Base-by-base conservation (phyloP, 2,888 invertebrate species). In the Trimorus sp. region DNA sequence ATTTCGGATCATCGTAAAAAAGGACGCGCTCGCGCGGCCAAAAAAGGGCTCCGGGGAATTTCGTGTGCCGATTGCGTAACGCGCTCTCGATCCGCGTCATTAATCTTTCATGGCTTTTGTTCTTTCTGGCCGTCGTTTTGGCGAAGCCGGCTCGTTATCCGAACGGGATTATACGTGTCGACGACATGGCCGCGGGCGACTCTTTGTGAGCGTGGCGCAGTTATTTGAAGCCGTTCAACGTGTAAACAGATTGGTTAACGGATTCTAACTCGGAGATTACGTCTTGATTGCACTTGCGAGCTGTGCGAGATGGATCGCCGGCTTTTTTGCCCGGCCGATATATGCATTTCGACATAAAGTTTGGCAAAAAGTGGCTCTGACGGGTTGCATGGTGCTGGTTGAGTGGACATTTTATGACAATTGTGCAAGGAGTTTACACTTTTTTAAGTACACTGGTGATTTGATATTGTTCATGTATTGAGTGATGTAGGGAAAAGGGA, bases 31-130 rank as follows among this genome's bases (percentile, higher is more conserved):
- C 49, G n/a, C 12, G 14, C n/a, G 6, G n/a, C 45, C 45, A n/a
- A 49, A 49, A 49, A 49, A 12, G 12, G 14, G 49, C 49, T 11
- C 49, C 53, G 62, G 45, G 48, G 68, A 71, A 77, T 81, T 73
- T 71, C 62, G 66, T 66, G 37, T 60, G 53, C 62, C 38, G 38
- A 68, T 78, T 74, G 59, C 73, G 78, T 53, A 77, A 77, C 81
- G 60, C 77, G 68, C 60, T 66, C 45, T 69, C 66, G 58, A 82
- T 81, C 60, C 62, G 59, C 69, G 68, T 82, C 82, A 82, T 82
- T 82, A 75, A 82, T 82, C 82, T 82, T 74, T 68, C 71, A 73
- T 76, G 60, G 68, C 68, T 78, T 56, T 76, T 63, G 69, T 78
- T 77, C 68, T 54, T 69, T 70, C 74, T 51, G 54, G 53, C 68